These are phyloP conservation scores for Triplophysa tibetana DNA, from an alignment of 2,113 vertebrate genomes.

Conservation along the genomic window DNA sequence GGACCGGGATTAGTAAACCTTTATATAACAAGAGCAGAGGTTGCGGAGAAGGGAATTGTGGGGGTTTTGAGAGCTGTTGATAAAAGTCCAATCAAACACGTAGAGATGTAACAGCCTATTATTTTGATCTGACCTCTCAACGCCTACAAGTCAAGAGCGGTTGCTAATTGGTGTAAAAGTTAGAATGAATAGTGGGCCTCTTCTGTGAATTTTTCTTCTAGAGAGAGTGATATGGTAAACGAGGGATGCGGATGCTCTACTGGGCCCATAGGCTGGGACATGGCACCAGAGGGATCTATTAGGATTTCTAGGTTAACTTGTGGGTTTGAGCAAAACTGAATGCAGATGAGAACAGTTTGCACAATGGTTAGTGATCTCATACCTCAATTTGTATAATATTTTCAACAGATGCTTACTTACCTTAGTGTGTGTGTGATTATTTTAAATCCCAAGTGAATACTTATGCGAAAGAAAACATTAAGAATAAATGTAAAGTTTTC, in stretches of 20 bases:
- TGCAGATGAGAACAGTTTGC: slow-evolving; percentile 48
- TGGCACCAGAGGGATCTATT: slow-evolving; percentile 65
- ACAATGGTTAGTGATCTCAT: neutral
- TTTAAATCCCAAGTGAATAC: neutral
- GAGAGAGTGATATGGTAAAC: slow-evolving; percentile 51
- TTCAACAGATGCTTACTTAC: neutral
- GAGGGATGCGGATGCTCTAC: neutral
- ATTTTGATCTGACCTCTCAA: slow-evolving; percentile 31
- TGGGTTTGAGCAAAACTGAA: slow-evolving; percentile 54
- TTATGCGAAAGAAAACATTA: no score
- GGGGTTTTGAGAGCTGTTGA: slow-evolving; percentile 29
- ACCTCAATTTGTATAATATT: slow-evolving; percentile 54
- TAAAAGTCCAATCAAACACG: slow-evolving; percentile 55
- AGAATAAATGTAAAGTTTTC: neutral
- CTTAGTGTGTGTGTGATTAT: neutral
- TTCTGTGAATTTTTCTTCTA: slow-evolving; percentile 62
- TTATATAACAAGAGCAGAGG: slow-evolving; percentile 17
- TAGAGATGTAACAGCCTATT: slow-evolving; percentile 56
- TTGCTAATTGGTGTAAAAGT: slow-evolving; percentile 67
- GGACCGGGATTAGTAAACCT: slow-evolving; percentile 62
- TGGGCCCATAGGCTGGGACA: slow-evolving; percentile 31
- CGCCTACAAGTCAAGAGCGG: slow-evolving; percentile 57
- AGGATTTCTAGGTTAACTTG: slow-evolving; percentile 53
- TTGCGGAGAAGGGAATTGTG: neutral
- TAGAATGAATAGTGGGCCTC: slow-evolving; percentile 28